Percentiles rank a stretch among this genome's conserved stretches.
Evolutionary conservation across 2,797 vertebrate species (phyloP).

Genomic region (Sebastes nivosus): DNA sequence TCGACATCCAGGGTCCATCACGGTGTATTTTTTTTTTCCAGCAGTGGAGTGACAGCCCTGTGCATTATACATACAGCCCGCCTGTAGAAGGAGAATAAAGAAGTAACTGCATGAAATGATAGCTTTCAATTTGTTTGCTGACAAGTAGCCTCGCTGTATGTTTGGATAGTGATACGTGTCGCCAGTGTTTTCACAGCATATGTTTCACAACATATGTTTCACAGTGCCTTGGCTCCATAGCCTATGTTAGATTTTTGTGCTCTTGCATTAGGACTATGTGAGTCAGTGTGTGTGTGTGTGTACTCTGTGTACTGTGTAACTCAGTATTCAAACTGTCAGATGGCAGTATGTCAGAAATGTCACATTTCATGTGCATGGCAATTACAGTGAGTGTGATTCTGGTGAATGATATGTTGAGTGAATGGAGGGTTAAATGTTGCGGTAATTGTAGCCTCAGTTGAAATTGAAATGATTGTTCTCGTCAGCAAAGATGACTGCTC

Average conservation of each 20-base stretch:
- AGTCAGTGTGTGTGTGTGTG: not conserved
- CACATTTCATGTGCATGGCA: not conserved
- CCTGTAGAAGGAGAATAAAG: conserved; percentile 26
- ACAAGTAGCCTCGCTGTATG: conserved; percentile 14
- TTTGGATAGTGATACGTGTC: conserved; percentile 5
- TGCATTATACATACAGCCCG: conserved; percentile 52
- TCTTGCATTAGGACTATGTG: not conserved
- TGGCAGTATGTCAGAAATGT: conserved; percentile 9
- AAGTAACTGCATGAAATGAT: conserved; percentile 36
- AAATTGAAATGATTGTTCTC: conserved; percentile 57
- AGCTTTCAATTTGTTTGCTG: conserved; percentile 42
- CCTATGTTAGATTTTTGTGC: not conserved
- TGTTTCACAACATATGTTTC: conserved; percentile 8
- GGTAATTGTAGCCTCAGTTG: conserved; percentile 55
- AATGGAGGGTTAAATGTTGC: conserved; percentile 45
- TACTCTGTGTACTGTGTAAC: not conserved
- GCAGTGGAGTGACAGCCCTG: conserved; percentile 36
- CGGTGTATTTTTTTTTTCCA: conserved; percentile 16
- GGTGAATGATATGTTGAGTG: not conserved
- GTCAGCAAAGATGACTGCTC: conserved; percentile 63
- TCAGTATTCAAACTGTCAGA: conserved; percentile 13
- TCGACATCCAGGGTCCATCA: conserved; percentile 45
- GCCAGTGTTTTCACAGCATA: conserved; percentile 1
- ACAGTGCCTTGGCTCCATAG: not conserved
- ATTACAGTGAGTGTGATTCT: not conserved